Evolutionary conservation across 1,140 invertebrate species (phyloP).

Genomic region (Tenebrio molitor): DNA sequence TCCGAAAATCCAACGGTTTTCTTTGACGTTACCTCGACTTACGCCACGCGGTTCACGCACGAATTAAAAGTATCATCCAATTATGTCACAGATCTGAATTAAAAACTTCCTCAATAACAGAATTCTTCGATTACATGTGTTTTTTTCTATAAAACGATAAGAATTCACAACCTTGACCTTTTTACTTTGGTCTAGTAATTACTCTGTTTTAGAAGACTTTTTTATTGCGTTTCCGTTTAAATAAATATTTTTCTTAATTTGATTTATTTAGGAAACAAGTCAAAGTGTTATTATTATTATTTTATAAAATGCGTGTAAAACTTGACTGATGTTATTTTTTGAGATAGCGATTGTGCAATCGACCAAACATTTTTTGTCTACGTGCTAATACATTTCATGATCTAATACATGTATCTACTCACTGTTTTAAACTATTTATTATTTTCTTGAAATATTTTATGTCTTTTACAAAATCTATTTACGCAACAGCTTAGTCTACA

Average conservation of each 20-base stretch:
- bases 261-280: constrained; percentile 40
- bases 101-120: constrained; percentile 25
- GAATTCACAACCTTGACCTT: constrained; percentile 40
- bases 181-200: constrained; percentile 40
- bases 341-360: constrained; percentile 20
- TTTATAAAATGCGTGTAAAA: constrained; percentile 41
- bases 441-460: constrained; percentile 36
- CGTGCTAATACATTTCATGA: not conserved
- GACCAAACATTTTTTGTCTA: not conserved
- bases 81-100: not conserved
- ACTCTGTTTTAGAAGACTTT: constrained; percentile 34
- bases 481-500: constrained; percentile 1
- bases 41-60: no score
- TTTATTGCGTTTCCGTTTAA: constrained; percentile 37
- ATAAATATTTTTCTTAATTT: constrained; percentile 35
- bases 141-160: constrained; percentile 32
- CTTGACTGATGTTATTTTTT: constrained; percentile 32
- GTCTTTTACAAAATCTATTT: constrained; percentile 31
- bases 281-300: constrained; percentile 40
- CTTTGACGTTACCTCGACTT: no score
- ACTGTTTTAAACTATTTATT: constrained; percentile 32
- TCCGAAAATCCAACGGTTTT: no score
- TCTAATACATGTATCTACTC: constrained; percentile 20
- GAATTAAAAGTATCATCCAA: not conserved
- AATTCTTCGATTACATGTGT: constrained; percentile 19